A percentile compares a stretch with the other conserved stretches of the same genome.
Evolutionary conservation across 2,797 vertebrate genomes (phyloP).

Genomic region (Myotis pilosus): DNA sequence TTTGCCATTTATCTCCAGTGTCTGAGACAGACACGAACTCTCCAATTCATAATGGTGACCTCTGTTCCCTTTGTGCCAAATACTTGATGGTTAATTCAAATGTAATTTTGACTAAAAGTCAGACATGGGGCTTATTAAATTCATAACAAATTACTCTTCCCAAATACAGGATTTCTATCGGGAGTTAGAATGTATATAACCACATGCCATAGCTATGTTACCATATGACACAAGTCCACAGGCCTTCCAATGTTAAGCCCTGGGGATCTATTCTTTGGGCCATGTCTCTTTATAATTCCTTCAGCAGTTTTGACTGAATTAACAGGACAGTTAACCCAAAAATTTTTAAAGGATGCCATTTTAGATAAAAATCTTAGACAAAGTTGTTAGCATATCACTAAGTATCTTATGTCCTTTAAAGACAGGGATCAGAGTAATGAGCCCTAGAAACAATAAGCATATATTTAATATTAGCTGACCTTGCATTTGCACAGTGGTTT

Average conservation of each 20-base stretch:
- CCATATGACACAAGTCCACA: neutral
- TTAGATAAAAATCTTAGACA: neutral
- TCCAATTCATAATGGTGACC: neutral
- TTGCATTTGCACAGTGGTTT: neutral
- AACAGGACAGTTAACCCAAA: neutral
- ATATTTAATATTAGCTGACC: neutral
- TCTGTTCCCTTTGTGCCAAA: constrained; percentile 30
- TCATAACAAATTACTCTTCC: neutral
- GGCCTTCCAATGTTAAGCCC: neutral
- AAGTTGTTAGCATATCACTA: neutral
- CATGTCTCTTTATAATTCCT: neutral
- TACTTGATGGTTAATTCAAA: neutral
- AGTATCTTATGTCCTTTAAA: neutral
- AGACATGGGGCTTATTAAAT: neutral
- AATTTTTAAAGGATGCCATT: neutral
- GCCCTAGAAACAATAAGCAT: neutral
- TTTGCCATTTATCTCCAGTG: constrained; percentile 39
- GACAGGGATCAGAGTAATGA: neutral
- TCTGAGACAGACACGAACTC: neutral
- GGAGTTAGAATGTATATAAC: neutral
- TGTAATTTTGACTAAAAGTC: constrained; percentile 48
- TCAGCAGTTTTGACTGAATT: neutral
- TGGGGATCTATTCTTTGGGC: neutral
- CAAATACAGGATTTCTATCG: neutral
- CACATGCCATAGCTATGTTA: neutral